Conservation (phyloP, 2,888 invertebrate species). For the Ethmia dodecea region DNA sequence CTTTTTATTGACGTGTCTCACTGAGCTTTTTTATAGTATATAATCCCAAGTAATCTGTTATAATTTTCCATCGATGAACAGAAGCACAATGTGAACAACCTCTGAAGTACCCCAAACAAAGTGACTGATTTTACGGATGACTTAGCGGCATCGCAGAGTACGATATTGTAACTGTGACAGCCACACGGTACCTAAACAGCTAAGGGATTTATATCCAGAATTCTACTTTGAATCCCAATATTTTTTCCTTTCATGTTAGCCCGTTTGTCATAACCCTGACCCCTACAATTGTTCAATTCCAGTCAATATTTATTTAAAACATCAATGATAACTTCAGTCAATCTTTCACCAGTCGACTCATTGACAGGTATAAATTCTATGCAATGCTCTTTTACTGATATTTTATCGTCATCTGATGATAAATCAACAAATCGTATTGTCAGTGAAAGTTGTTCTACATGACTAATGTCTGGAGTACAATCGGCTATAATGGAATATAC, state of each 20-base stretch:
- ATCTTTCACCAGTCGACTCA: slow-evolving; percentile 19
- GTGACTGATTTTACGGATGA: slow-evolving; percentile 26
- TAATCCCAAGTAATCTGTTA: slow-evolving; percentile 23
- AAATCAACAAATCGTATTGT: slow-evolving; percentile 24
- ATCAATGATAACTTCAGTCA: slow-evolving; percentile 24
- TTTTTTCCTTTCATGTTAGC: slow-evolving; percentile 36
- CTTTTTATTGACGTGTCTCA: slow-evolving; percentile 16
- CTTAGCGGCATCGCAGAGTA: slow-evolving; percentile 18
- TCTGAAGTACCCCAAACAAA: slow-evolving; percentile 33
- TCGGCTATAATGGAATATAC: too few relatives aligned
- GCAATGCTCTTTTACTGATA: slow-evolving; percentile 19
- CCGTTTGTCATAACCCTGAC: slow-evolving; percentile 39
- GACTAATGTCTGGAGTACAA: slow-evolving; percentile 25
- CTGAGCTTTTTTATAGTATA: slow-evolving; percentile 9
- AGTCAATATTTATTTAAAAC: slow-evolving; percentile 28
- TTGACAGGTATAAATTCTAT: slow-evolving; percentile 14
- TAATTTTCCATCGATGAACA: slow-evolving; percentile 18
- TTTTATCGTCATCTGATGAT: slow-evolving; percentile 19
- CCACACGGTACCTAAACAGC: slow-evolving; percentile 20
- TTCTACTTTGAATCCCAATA: slow-evolving; percentile 32
- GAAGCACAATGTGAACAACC: slow-evolving; percentile 25
- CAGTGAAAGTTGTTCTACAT: slow-evolving; percentile 25
- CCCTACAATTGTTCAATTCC: slow-evolving; percentile 27
- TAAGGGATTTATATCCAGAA: slow-evolving; percentile 25
- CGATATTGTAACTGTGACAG: slow-evolving; percentile 21